Evolutionary conservation across 2,113 vertebrate species (phyloP), one percentile per base, ranked within the genome.

Genomic region (Ifrita kowaldi): DNA sequence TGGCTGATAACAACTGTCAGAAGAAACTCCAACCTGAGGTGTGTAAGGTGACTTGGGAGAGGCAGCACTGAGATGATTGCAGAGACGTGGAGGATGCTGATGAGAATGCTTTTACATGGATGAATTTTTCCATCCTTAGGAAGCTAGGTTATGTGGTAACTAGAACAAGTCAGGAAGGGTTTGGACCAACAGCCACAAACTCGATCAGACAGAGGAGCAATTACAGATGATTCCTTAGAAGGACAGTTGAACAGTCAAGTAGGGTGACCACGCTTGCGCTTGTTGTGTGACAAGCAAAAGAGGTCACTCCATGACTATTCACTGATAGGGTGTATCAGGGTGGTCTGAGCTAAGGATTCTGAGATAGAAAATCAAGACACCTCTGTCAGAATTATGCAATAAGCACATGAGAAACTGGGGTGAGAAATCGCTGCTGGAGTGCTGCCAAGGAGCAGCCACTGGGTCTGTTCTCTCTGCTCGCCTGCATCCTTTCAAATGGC

Each of bases 31-130:
- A 52, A 7, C 62, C 47, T 71, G 75, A 82, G 74, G 23, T 21
- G 50, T 47, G 63, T 35, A 77, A 81, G 47, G 35, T 85, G 57
- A 39, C 27, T 3, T 56, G 39, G 32, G 32, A 62, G 62, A 39
- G 37, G 46, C 63, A 60, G 33, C 42, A 10, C 57, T 35, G 70
- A 68, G 65, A 42, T 67, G 63, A 10, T 0, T 22, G 12, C 2
- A 2, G 11, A 0, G 1, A 37, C 0, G 0, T 12, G 26, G 33
- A 77, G 42, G 68, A 37, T 59, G 79, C 30, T 7, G 3, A 68
- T 23, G 53, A 49, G 53, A 81, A 77, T 22, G 57, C 44, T 67
- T 84, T 67, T 18, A 15, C 18, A 3, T 33, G 30, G 23, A 62
- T 50, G 49, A 27, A 62, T 27, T 57, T 53, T 16, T 65, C 22